Conservation (phyloP, 2,888 invertebrate species). For the Temnothorax rugatulus region DNA sequence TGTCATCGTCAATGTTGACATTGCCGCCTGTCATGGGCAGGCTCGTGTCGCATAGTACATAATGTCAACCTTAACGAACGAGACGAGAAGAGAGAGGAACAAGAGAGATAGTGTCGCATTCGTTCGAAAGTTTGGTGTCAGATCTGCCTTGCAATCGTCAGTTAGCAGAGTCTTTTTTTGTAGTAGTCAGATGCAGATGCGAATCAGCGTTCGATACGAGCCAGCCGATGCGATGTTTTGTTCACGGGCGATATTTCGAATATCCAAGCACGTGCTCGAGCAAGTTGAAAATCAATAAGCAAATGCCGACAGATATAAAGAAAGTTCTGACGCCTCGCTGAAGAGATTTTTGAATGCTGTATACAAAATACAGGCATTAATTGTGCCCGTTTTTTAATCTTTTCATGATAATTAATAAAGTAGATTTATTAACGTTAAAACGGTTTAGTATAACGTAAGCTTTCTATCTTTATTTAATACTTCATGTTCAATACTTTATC, state of each 20-base stretch:
- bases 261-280: slow-evolving; percentile 62
- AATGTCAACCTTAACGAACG: slow-evolving; percentile 73
- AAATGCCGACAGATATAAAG: slow-evolving; percentile 55
- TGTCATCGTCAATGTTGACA: slow-evolving; percentile 68
- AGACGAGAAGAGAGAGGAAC: slow-evolving; percentile 35
- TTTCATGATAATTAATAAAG: not conserved
- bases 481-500: not conserved
- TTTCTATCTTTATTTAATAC: not conserved
- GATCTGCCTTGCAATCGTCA: slow-evolving; percentile 52
- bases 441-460: not conserved
- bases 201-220: slow-evolving; percentile 60
- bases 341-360: not conserved
- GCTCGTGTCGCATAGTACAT: slow-evolving; percentile 69
- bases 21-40: slow-evolving; percentile 81
- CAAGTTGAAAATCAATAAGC: slow-evolving; percentile 72
- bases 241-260: slow-evolving; percentile 53
- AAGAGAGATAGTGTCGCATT: slow-evolving; percentile 38
- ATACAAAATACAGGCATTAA: not conserved
- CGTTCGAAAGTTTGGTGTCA: slow-evolving; percentile 62
- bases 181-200: slow-evolving; percentile 74
- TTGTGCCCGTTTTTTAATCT: not conserved
- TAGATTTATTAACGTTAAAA: no score
- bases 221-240: slow-evolving; percentile 65
- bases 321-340: slow-evolving; percentile 44
- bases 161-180: slow-evolving; percentile 52